Percentiles rank a stretch among this genome's conserved stretches.
Conservation (phyloP, 2,888 invertebrate genomes). For the Athrips mouffetella region DNA sequence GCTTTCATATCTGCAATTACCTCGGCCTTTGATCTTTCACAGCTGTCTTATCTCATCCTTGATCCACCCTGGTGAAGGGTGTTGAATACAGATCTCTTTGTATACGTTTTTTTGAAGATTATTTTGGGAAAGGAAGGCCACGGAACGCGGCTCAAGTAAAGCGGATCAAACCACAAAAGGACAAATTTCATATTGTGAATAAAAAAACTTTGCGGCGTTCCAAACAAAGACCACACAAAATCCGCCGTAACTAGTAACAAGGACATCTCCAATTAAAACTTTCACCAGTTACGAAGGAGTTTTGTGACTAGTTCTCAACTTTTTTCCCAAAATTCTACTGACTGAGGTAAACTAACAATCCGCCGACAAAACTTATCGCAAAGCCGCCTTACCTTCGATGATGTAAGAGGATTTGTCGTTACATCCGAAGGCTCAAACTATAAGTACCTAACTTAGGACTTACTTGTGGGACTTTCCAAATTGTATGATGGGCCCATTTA, state of each 20-base stretch:
- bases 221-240: constrained; percentile 28
- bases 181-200: not conserved
- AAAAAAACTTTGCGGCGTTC: not conserved
- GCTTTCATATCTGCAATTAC: constrained; percentile 13
- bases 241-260: constrained; percentile 31
- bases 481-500: constrained; percentile 1
- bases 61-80: constrained; percentile 1
- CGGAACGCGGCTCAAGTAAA: not conserved
- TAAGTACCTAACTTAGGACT: not conserved
- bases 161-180: not conserved
- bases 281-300: constrained; percentile 33
- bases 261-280: constrained; percentile 53
- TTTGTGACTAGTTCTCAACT: constrained; percentile 28
- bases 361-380: constrained; percentile 4
- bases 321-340: constrained; percentile 31
- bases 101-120: not conserved
- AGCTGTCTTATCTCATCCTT: constrained; percentile 10
- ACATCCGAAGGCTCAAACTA: constrained; percentile 5
- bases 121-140: not conserved
- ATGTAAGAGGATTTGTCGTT: constrained; percentile 9
- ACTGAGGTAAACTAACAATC: constrained; percentile 23
- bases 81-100: constrained; percentile 2
- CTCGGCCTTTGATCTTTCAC: constrained; percentile 14
- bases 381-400: constrained; percentile 6
- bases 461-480: constrained; percentile 3